phyloP scores from a whole-genome alignment of 2,113 vertebrate species.

The Pluvianellus socialis region DNA sequence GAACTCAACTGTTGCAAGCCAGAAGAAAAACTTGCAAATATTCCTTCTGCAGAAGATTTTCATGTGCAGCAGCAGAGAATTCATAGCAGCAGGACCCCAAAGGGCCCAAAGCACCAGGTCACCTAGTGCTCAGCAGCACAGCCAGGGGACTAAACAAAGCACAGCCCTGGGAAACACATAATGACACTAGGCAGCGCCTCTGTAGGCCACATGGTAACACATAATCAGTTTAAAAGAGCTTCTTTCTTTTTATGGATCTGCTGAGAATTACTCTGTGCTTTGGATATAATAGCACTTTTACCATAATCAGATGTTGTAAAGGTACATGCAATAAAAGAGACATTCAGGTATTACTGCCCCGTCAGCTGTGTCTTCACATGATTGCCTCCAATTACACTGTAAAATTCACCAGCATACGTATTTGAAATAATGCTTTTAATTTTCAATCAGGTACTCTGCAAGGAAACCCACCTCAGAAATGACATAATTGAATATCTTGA shows the following conservation, averaged over 20 bases:
- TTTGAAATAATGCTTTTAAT: background rate
- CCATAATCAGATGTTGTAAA: background rate
- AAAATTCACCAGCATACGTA: background rate
- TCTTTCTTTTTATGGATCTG: background rate
- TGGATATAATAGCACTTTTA: background rate
- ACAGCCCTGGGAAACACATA: background rate
- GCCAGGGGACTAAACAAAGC: background rate
- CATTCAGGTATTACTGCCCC: background rate
- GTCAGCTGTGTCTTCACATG: background rate
- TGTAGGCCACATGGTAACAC: background rate
- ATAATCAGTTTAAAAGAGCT: background rate
- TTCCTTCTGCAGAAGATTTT: background rate
- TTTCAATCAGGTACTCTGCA: background rate
- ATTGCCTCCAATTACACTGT: background rate
- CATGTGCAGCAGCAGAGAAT: background rate
- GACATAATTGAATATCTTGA: background rate
- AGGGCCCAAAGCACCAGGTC: background rate
- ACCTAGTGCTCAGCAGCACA: background rate
- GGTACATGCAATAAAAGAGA: background rate
- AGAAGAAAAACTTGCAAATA: background rate
- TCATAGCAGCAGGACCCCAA: background rate
- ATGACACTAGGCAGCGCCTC: background rate
- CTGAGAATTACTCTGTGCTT: background rate
- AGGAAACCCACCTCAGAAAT: background rate
- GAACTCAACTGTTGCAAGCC: background rate